A percentile compares a stretch with the other conserved stretches of the same genome.
Conservation (phyloP, 2,888 invertebrate species). For the Choristoneura rosaceana region DNA sequence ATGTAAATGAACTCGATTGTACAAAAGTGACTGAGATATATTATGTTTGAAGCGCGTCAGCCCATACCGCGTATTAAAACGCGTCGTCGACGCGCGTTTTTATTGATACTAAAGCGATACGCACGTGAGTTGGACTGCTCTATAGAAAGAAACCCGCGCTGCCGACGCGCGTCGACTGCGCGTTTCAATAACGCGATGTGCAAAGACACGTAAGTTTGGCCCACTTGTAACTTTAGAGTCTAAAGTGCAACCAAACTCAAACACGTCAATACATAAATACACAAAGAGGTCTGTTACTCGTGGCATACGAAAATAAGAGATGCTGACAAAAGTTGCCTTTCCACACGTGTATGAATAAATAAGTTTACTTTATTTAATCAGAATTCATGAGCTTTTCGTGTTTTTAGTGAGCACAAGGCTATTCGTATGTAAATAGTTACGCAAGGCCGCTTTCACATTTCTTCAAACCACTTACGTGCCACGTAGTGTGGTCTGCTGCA, state of each 20-base stretch:
- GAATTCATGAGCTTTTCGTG: not conserved
- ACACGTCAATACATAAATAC: not conserved
- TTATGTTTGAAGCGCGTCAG: too few relatives aligned
- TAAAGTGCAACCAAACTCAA: not conserved
- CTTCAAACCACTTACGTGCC: not conserved
- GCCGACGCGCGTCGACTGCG: too few relatives aligned
- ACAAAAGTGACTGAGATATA: too few relatives aligned
- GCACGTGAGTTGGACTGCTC: too few relatives aligned
- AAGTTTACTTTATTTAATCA: not conserved
- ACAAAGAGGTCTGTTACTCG: not conserved
- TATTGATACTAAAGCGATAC: too few relatives aligned
- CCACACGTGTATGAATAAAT: not conserved
- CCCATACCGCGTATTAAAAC: too few relatives aligned
- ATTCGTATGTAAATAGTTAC: slow-evolving; percentile 19
- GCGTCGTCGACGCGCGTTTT: too few relatives aligned
- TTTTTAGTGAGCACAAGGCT: slow-evolving; percentile 8
- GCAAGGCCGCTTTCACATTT: slow-evolving; percentile 24
- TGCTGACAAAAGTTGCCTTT: not conserved
- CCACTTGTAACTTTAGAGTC: not conserved
- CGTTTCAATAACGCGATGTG: too few relatives aligned
- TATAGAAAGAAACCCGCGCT: too few relatives aligned
- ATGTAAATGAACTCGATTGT: too few relatives aligned
- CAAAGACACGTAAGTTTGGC: too few relatives aligned
- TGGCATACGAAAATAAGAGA: not conserved
- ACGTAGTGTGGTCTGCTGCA: not conserved